Evolutionary conservation across 2,113 vertebrate species (phyloP).

Genomic region (Sorex fumeus): DNA sequence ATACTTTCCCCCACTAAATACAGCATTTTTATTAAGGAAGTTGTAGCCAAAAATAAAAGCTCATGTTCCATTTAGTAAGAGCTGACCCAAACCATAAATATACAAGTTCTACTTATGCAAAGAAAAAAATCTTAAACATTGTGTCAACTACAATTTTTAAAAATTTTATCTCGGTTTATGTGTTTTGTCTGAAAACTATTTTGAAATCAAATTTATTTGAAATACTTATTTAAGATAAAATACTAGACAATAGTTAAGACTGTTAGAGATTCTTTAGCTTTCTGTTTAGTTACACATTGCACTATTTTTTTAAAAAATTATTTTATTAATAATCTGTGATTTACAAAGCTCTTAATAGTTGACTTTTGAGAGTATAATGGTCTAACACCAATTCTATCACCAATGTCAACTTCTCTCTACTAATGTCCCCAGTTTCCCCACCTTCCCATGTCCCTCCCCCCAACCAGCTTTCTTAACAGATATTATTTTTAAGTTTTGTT

Average conservation of each 20-base stretch:
- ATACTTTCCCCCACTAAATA: slow-evolving; percentile 10
- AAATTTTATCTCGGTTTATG: neutral
- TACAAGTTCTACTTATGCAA: neutral
- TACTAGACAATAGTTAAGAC: neutral
- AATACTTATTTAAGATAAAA: neutral
- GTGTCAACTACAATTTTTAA: neutral
- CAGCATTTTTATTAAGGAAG: slow-evolving; percentile 26
- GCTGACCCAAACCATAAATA: slow-evolving; percentile 23
- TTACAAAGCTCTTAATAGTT: too few species aligned
- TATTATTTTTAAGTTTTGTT: too few species aligned
- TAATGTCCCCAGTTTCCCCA: too few species aligned
- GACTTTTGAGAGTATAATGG: too few species aligned
- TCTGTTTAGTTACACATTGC: neutral
- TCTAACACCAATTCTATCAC: too few species aligned
- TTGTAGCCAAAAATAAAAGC: slow-evolving; percentile 61
- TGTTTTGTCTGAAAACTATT: slow-evolving; percentile 5
- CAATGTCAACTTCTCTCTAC: too few species aligned
- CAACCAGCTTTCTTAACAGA: too few species aligned
- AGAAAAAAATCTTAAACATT: neutral
- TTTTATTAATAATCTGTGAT: too few species aligned
- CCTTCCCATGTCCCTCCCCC: too few species aligned
- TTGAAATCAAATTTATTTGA: slow-evolving; percentile 38
- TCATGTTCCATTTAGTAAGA: slow-evolving; percentile 59
- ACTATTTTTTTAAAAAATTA: too few species aligned
- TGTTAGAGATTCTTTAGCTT: neutral